Conservation (phyloP, 2,888 invertebrate genomes). For the Myopa tessellatipennis region DNA sequence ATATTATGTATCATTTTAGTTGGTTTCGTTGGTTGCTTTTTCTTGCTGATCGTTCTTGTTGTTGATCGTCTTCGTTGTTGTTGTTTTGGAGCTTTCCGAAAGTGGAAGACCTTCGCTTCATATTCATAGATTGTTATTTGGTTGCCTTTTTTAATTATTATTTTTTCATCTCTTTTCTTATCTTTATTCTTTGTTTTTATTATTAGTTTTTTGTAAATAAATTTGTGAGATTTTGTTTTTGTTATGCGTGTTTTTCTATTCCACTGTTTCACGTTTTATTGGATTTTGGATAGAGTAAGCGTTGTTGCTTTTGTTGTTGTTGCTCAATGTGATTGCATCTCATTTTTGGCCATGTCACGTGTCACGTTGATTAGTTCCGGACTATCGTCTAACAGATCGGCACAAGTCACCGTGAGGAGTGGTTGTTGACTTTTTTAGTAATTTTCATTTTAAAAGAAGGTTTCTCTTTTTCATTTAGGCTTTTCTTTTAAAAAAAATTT, state of each 20-base stretch:
- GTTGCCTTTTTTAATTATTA: background rate
- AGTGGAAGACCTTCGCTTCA: constrained; percentile 18
- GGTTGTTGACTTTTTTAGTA: no score
- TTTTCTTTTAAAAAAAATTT: no score
- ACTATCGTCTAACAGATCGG: no score
- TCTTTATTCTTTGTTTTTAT: no score
- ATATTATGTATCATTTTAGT: background rate
- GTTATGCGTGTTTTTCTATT: no score
- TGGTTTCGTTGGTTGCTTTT: background rate
- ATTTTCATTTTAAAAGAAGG: no score
- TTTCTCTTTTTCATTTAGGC: no score
- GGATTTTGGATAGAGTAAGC: constrained; percentile 9
- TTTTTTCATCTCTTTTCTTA: background rate
- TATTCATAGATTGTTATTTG: background rate
- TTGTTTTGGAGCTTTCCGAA: background rate
- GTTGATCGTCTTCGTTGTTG: constrained; percentile 7
- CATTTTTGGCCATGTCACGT: constrained; percentile 18
- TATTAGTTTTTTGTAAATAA: no score
- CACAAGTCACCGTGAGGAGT: no score
- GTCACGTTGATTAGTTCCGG: constrained; percentile 28
- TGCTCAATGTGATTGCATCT: constrained; percentile 6
- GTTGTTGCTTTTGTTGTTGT: no score
- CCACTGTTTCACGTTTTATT: background rate
- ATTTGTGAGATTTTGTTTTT: no score
- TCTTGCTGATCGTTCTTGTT: background rate